phyloP scores from a whole-genome alignment of 2,113 vertebrate genomes.

The Austrofundulus limnaeus region DNA sequence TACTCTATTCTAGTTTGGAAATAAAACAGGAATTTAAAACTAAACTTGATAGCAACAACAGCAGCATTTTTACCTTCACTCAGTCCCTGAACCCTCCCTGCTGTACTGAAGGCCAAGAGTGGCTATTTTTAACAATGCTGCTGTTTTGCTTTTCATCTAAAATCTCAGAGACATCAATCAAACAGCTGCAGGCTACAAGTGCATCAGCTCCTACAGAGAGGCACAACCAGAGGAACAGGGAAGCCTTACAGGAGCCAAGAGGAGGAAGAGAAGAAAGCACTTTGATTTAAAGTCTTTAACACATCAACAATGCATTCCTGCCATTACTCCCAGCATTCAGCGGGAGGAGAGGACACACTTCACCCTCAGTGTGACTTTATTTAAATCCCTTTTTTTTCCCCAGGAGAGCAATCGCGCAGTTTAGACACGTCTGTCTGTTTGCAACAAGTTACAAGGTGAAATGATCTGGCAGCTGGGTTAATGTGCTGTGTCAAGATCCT shows the following conservation, averaged over 20 bases:
- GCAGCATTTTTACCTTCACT: slow-evolving; percentile 2
- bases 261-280: background rate
- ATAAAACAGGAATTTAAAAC: background rate
- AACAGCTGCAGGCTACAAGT: slow-evolving; percentile 42
- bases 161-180: slow-evolving; percentile 42
- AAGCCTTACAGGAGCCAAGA: slow-evolving; percentile 19
- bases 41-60: background rate
- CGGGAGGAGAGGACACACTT: background rate
- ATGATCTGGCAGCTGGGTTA: slow-evolving; percentile 20
- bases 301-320: slow-evolving; percentile 3
- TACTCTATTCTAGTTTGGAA: too few species aligned
- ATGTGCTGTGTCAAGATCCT: slow-evolving; percentile 15
- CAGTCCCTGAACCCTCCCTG: background rate
- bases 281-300: slow-evolving; percentile 35
- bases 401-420: slow-evolving; percentile 13
- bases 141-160: slow-evolving; percentile 35
- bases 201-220: slow-evolving; percentile 30
- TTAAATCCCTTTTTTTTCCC: slow-evolving; percentile 12
- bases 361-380: slow-evolving; percentile 14
- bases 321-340: background rate
- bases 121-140: slow-evolving; percentile 43
- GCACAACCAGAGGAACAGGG: slow-evolving; percentile 22
- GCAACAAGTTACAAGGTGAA: slow-evolving; percentile 7
- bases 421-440: slow-evolving; percentile 10
- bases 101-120: background rate